phyloP scores from a whole-genome alignment of 2,888 invertebrate species.

The Polydrusus tereticollis region DNA sequence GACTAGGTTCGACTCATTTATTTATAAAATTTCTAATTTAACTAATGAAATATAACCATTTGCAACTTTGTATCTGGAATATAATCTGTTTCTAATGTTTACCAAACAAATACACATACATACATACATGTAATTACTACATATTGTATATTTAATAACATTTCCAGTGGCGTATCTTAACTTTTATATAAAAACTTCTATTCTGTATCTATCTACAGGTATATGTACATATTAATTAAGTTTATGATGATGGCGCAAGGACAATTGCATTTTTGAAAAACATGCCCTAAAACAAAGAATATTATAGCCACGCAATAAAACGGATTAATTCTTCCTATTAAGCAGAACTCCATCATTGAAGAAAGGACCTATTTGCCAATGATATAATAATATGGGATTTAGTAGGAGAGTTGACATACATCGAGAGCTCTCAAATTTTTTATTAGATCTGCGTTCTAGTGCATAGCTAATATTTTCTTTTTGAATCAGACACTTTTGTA shows the following conservation, averaged over 20 bases:
- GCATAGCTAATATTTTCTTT: too few species aligned
- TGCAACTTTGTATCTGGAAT: not conserved
- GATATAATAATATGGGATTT: too few species aligned
- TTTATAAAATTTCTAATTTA: not conserved
- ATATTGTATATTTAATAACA: conserved; percentile 11
- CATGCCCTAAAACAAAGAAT: too few species aligned
- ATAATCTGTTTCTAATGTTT: not conserved
- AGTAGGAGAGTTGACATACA: too few species aligned
- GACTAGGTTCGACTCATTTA: conserved; percentile 1
- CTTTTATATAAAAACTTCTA: conserved; percentile 26
- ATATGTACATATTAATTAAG: conserved; percentile 21
- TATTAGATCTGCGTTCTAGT: too few species aligned
- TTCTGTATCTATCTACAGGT: conserved; percentile 33
- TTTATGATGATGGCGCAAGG: not conserved
- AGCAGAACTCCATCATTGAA: too few species aligned
- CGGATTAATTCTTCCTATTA: too few species aligned
- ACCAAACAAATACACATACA: conserved; percentile 8
- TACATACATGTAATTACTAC: not conserved
- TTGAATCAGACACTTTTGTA: too few species aligned
- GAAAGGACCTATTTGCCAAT: too few species aligned
- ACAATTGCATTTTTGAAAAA: too few species aligned
- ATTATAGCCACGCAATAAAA: too few species aligned
- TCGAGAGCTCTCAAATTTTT: too few species aligned
- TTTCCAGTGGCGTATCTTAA: not conserved
- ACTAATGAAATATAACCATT: not conserved